Conservation (phyloP, 2,113 vertebrate species). For the Cyrtonyx montezumae region DNA sequence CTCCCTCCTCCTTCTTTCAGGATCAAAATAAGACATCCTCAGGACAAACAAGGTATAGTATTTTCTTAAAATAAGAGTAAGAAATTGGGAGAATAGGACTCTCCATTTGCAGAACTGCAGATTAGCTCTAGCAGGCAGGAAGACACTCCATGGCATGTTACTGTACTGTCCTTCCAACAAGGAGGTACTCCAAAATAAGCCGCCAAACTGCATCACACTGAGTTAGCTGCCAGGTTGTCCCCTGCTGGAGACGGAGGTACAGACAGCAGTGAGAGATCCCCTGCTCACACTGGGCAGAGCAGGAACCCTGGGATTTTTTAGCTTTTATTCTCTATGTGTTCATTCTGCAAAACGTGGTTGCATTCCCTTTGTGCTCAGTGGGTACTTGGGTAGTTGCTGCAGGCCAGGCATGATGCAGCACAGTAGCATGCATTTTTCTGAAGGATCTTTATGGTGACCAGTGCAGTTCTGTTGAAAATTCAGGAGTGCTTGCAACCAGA, state of each 20-base stretch:
- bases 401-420: fast-evolving
- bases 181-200: background rate
- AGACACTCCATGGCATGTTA: background rate
- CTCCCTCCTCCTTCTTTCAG: slow-evolving; percentile 64
- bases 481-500: background rate
- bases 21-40: slow-evolving; percentile 63
- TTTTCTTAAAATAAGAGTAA: background rate
- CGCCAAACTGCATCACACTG: background rate
- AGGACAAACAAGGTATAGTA: slow-evolving; percentile 77
- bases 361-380: background rate
- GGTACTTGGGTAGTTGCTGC: background rate
- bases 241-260: background rate
- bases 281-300: background rate
- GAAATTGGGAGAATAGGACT: background rate
- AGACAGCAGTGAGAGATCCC: background rate
- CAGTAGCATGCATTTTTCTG: fast-evolving
- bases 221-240: background rate
- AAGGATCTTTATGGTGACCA: background rate
- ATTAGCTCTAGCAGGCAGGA: background rate
- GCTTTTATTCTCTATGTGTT: no score
- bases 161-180: background rate
- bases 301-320: background rate
- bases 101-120: background rate
- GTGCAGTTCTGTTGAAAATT: background rate
- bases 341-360: fast-evolving